These are phyloP conservation scores for Nerophis lumbriciformis DNA, from an alignment of 2,113 vertebrate genomes.

Conservation along the genomic window DNA sequence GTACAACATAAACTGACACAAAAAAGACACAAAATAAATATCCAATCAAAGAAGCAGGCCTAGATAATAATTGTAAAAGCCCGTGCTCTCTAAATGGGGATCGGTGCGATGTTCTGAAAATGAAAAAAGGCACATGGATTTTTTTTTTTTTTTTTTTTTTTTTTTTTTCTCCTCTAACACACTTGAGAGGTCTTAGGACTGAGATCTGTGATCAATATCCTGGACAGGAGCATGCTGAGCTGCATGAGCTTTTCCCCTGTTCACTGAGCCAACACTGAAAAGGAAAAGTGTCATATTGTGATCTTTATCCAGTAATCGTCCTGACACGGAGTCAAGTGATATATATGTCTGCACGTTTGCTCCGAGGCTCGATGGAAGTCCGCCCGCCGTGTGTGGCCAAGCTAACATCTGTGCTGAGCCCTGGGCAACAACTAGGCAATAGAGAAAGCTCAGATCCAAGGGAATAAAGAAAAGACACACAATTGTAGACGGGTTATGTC, in stretches of 20 bases:
- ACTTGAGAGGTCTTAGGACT: constrained; percentile 52
- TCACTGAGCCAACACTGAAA: constrained; percentile 83
- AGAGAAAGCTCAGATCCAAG: constrained; percentile 22
- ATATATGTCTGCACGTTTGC: constrained; percentile 79
- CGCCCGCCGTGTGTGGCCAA: constrained; percentile 38
- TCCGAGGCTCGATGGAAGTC: constrained; percentile 62
- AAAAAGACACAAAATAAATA: constrained; percentile 2
- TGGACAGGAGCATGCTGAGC: constrained; percentile 73
- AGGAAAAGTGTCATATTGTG: constrained; percentile 97
- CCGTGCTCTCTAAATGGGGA: background rate
- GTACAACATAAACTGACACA: background rate
- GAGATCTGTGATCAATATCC: constrained; percentile 84
- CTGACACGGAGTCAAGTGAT: constrained; percentile 86
- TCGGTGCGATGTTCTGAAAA: constrained; percentile 25
- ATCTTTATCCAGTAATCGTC: constrained; percentile 97
- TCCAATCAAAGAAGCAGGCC: background rate
- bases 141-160: constrained; percentile 8
- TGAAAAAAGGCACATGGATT: constrained; percentile 50
- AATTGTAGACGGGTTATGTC: constrained; percentile 42
- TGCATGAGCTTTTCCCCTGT: constrained; percentile 81
- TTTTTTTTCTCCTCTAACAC: constrained; percentile 64
- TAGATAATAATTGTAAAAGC: background rate
- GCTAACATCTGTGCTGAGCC: constrained; percentile 46
- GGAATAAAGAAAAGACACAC: constrained; percentile 21
- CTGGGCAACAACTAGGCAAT: constrained; percentile 13